A percentile compares a stretch with the other conserved stretches of the same genome.
These are phyloP conservation scores for Andrena flavipes DNA, from an alignment of 2,888 invertebrate species.

Conservation along the genomic window DNA sequence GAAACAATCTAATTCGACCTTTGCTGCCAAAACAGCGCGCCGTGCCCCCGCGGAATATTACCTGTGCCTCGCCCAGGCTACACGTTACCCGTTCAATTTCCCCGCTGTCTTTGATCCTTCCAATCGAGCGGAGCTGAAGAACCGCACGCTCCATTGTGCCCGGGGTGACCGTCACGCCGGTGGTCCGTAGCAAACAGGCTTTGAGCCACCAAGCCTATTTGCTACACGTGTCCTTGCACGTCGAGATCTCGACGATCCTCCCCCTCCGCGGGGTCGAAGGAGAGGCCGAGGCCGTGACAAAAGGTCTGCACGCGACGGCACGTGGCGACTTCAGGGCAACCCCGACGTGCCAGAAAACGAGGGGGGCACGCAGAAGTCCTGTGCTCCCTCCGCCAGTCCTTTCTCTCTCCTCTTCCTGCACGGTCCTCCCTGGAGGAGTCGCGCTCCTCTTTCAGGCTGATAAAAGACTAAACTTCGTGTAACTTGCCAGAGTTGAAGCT, in stretches of 20 bases:
- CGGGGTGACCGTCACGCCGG: slow-evolving; percentile 27
- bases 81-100: slow-evolving; percentile 36
- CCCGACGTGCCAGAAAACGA: slow-evolving; percentile 75
- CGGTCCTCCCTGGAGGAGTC: not conserved
- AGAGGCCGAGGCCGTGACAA: slow-evolving; percentile 51
- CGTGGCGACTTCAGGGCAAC: slow-evolving; percentile 72
- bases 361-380: slow-evolving; percentile 33
- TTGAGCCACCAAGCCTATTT: slow-evolving; percentile 81
- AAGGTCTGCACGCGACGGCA: slow-evolving; percentile 75
- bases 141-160: slow-evolving; percentile 34
- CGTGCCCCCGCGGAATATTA: not conserved
- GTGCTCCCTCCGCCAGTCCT: not conserved
- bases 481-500: no score
- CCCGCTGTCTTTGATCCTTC: slow-evolving; percentile 30
- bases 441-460: not conserved
- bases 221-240: slow-evolving; percentile 80
- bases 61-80: not conserved
- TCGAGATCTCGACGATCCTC: slow-evolving; percentile 72
- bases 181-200: slow-evolving; percentile 75
- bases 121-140: slow-evolving; percentile 33
- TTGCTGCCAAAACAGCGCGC: not conserved
- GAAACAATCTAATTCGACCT: not conserved
- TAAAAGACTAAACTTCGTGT: not conserved
- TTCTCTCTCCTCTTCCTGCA: not conserved
- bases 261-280: slow-evolving; percentile 25